Evolutionary conservation across 2,888 invertebrate genomes (phyloP), one percentile per base, ranked within the genome.

Genomic region (Drosophila rubida): DNA sequence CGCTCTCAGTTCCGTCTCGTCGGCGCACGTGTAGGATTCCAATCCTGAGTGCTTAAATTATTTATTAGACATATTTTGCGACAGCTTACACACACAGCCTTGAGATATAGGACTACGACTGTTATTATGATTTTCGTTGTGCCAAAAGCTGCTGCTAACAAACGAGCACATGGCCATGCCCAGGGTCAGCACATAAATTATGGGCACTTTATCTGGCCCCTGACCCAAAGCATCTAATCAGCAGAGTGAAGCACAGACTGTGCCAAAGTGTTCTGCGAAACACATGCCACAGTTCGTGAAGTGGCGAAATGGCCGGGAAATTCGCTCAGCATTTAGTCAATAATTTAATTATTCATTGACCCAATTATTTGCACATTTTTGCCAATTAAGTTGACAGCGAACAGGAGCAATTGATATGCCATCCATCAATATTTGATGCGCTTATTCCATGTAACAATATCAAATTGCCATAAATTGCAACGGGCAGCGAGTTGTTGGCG

Each of bases 41-140:
- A 44, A 44, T 80, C 39, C 67, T 16, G 67, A 84, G 82, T 75
- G 81, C 85, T 68, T 84, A 79, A 84, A 87, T 84, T 84, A 84
- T 84, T 84, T 84, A 84, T 84, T 81, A 72, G 75, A 49, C 82
- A 86, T 84, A 81, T 79, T 86, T 75, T 78, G 87, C 75, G 79
- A 84, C 77, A 81, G 76, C 80, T 76, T 78, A 64, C 35, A 64
- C 35, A 64, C 35, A 37, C 55, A 62, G 75, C 74, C 78, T 71
- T 71, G 49, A 65, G 82, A 74, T 62, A 76, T 81, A 4, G 7
- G 37, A 39, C 37, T 27, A 19, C 5, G 13, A 41, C 23, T 50
- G 69, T 77, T 69, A 66, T 82, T 65, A 77, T 79, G 78, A 66
- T 69, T 75, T 71, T 25, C 7, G 25, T 45, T 69, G 46, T 78